phyloP scores from a whole-genome alignment of 2,888 invertebrate genomes.

The Leptinotarsa tumamoca region DNA sequence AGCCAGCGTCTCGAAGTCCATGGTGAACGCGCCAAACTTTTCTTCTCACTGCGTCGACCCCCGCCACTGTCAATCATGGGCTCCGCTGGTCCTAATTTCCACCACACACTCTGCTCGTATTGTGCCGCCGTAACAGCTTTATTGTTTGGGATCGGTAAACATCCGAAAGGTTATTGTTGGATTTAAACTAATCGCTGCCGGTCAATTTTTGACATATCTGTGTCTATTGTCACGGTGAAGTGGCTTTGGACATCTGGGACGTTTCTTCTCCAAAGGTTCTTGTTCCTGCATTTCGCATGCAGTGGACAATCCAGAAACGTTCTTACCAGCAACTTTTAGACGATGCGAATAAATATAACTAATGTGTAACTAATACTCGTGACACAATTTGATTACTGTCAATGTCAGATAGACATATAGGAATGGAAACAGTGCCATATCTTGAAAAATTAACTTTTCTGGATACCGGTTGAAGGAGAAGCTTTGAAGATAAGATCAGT shows the following conservation, averaged over 20 bases:
- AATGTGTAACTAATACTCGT: too few species aligned
- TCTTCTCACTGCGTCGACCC: constrained; percentile 52
- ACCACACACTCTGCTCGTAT: constrained; percentile 45
- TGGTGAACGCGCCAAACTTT: constrained; percentile 50
- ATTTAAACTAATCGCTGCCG: constrained; percentile 37
- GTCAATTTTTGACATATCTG: constrained; percentile 42
- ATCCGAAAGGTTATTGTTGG: constrained; percentile 49
- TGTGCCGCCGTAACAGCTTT: constrained; percentile 50
- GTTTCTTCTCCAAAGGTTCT: too few species aligned
- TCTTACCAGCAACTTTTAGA: too few species aligned
- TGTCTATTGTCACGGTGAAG: constrained; percentile 20
- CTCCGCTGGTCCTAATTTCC: constrained; percentile 52
- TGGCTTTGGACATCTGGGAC: not conserved
- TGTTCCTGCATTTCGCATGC: too few species aligned
- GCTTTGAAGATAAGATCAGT: too few species aligned
- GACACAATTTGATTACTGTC: too few species aligned
- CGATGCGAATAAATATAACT: too few species aligned
- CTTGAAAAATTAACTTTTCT: too few species aligned
- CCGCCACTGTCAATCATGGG: constrained; percentile 56
- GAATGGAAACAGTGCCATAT: too few species aligned
- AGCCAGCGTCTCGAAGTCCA: constrained; percentile 65
- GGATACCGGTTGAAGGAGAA: not conserved
- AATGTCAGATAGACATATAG: too few species aligned
- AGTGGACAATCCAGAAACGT: too few species aligned
- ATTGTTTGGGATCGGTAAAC: constrained; percentile 52